Percentiles rank a stretch among this genome's conserved stretches.
These are phyloP conservation scores for Phyllotis vaccarum DNA, from an alignment of 2,797 vertebrate species.

Conservation along the genomic window DNA sequence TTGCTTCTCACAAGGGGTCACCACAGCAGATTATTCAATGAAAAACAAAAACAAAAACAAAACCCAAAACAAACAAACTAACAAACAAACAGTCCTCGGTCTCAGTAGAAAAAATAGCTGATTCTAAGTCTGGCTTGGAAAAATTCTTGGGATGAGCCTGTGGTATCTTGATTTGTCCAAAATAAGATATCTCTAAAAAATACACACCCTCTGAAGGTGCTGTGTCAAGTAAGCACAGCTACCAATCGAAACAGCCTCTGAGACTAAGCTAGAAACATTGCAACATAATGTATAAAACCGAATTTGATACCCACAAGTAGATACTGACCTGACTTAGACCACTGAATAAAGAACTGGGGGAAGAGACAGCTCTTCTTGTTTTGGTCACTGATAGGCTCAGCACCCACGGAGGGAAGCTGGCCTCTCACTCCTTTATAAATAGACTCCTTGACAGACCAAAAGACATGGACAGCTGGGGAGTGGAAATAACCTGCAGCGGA, in stretches of 20 bases:
- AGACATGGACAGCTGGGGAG: neutral
- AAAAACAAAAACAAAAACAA: no score
- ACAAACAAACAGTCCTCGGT: no score
- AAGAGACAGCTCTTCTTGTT: neutral
- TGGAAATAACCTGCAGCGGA: neutral
- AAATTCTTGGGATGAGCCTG: neutral
- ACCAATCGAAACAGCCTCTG: neutral
- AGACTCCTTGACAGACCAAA: neutral
- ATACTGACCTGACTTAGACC: neutral
- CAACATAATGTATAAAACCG: neutral
- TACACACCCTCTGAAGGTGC: neutral
- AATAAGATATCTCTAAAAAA: neutral
- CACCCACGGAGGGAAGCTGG: neutral
- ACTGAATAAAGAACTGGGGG: neutral
- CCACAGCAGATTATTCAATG: neutral
- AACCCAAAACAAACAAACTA: no score
- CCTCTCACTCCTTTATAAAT: no score
- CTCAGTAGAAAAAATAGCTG: neutral
- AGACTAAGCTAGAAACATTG: neutral
- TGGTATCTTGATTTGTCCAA: neutral
- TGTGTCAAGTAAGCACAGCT: neutral
- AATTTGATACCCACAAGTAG: neutral
- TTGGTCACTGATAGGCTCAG: neutral
- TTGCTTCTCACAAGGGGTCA: no score
- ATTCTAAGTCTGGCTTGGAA: neutral